Percentiles rank a stretch among this genome's conserved stretches.
Evolutionary conservation across 1,140 invertebrate genomes (phyloP).

Genomic region (Drosophila takahashii): DNA sequence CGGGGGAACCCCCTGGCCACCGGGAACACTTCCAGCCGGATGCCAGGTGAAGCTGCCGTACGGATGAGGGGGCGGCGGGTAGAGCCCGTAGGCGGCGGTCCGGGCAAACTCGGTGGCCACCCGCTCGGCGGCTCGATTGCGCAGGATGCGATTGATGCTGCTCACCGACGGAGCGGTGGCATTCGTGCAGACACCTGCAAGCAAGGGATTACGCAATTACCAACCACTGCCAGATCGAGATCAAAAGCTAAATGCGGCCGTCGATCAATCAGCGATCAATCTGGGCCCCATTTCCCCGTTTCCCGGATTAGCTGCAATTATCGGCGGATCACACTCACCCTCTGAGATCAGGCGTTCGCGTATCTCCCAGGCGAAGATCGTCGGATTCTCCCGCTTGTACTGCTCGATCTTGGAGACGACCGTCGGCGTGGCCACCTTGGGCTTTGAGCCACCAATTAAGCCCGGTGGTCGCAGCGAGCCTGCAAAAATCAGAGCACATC

Average conservation of each 20-base stretch:
- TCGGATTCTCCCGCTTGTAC: constrained; percentile 98
- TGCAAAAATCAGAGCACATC: constrained; percentile 85
- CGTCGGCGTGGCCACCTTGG: constrained; percentile 98
- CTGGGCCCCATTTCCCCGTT: constrained; percentile 8
- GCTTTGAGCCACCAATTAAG: constrained; percentile 99
- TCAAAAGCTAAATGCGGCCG: constrained; percentile 44
- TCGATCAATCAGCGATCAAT: constrained; percentile 54
- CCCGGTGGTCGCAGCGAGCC: constrained; percentile 97
- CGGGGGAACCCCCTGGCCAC: constrained; percentile 48
- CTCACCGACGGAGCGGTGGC: constrained; percentile 95
- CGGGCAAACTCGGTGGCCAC: constrained; percentile 96
- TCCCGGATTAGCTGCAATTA: constrained; percentile 61
- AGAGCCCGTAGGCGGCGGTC: constrained; percentile 94
- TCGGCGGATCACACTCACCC: constrained; percentile 88
- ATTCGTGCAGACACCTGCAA: constrained; percentile 92
- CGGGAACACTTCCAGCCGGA: constrained; percentile 62
- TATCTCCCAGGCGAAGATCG: constrained; percentile 99
- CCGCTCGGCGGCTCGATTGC: constrained; percentile 95
- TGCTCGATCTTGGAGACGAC: constrained; percentile 98
- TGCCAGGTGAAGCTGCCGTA: constrained; percentile 87
- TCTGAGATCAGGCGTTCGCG: constrained; percentile 96
- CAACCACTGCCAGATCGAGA: constrained; percentile 16
- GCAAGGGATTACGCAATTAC: constrained; percentile 52
- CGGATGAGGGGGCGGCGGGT: constrained; percentile 88
- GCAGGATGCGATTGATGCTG: constrained; percentile 95